phyloP scores from a whole-genome alignment of 1,140 invertebrate genomes.

The Nymphalis io region DNA sequence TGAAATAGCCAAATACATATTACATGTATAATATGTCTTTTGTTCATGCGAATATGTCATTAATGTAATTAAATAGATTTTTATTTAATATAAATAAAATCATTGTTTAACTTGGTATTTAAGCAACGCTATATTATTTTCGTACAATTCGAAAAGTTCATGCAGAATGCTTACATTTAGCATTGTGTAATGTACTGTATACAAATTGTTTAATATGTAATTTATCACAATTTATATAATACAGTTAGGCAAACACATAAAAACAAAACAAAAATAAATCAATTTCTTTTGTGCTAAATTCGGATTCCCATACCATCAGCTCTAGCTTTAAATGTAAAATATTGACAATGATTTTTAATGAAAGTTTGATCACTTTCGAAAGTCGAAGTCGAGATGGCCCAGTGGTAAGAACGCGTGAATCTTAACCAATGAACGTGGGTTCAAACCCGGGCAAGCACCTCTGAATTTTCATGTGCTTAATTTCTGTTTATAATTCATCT shows the following conservation, averaged over 20 bases:
- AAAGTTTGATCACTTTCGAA: slow-evolving; percentile 26
- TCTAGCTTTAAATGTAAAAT: slow-evolving; percentile 13
- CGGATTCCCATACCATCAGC: slow-evolving; percentile 31
- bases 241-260: slow-evolving; percentile 15
- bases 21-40: slow-evolving; percentile 4
- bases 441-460: too few species aligned
- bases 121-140: neutral
- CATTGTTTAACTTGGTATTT: neutral
- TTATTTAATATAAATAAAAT: neutral
- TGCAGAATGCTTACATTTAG: neutral
- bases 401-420: too few species aligned
- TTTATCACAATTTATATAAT: neutral
- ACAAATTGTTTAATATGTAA: neutral
- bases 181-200: neutral
- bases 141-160: slow-evolving; percentile 1
- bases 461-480: too few species aligned
- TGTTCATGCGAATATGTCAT: neutral
- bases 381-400: too few species aligned
- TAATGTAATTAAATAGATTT: neutral
- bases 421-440: too few species aligned
- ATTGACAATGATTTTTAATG: slow-evolving; percentile 7
- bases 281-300: slow-evolving; percentile 16
- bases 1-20: neutral
- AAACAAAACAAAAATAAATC: neutral
- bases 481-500: too few species aligned